Evolutionary conservation across 1,140 invertebrate genomes (phyloP), one percentile per base, ranked within the genome.

Genomic region (Cepaea nemoralis): DNA sequence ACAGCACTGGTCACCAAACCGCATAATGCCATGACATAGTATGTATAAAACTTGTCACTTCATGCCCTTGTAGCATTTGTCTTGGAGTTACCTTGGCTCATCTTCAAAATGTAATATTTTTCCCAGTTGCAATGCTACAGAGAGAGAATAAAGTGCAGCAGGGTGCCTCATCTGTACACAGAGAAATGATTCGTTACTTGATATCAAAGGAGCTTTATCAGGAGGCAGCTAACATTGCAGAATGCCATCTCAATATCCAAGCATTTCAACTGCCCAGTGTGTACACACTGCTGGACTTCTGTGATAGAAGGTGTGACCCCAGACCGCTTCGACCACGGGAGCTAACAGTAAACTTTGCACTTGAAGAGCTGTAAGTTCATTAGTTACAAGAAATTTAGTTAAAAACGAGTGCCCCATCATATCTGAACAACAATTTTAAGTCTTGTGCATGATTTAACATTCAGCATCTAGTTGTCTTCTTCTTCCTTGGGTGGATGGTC

Each of bases 111-210:
- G n/a, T n/a, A n/a, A n/a, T n/a, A n/a, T n/a, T 69, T 45, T 35
- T 45, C 75, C 16, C 80, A 84, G 83, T 82, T 77, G 12, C 39
- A 59, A 80, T 80, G 48, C 59, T 82, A 22, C 22, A 74, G 35
- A 73, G 48, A 48, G 33, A 73, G 63, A 66, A 77, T 37, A 31
- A 66, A 22, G 76, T 84, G 45, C 59, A 76, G n/a, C 76, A 80
- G n/a, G 81, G 77, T 39, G 19, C 75, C 19, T 27, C 77, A 39
- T 66, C 66, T 27, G 66, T 70, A 8, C 83, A 84, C 63, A 69
- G 70, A 27, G 35, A 76, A 16, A 84, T 84, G 83, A 75, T 79
- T 14, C 66, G 63, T 16, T 82, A 84, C 63, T 27, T 82, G 40
- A 74, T 81, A 3, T n/a, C 69, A 45, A 70, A 40, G 16, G 77